Base-by-base conservation (phyloP, 2,888 invertebrate species). In the Peribatodes rhomboidaria region DNA sequence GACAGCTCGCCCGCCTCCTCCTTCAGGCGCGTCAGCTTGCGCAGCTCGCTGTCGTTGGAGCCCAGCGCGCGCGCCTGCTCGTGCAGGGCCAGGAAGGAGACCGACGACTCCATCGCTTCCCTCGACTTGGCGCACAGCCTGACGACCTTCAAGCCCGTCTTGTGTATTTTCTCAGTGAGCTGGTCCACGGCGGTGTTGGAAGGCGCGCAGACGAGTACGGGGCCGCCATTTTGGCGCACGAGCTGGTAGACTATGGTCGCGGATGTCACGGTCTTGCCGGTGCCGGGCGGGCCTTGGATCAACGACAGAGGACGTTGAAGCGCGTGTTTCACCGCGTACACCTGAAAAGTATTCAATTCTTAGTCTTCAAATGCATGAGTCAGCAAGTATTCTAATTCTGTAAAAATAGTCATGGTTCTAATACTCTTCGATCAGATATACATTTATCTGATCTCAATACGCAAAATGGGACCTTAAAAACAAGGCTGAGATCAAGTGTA, bases 161-260 rank as follows among this genome's bases (percentile, higher is more conserved):
- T 95, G 87, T 99, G 99, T 60, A 99, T 99, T 89, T 99, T 99
- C 87, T 99, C 99, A 0, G 99, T 99, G 16, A 99, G 94, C 82
- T 99, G 99, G 88, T 99, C 99, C 0, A 99, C 99, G 22, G 99
- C 99, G 0, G 99, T 99, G 89, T 99, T 99, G 67, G 98, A 99
- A 0, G 99, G 99, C 0, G 99, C 99, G 86, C 99, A 99, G 0
- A 99, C 99, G 1, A 99, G 94, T 0, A 99, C 99, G 0, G 98
- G 98, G 0, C 98, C 98, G 4, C 98, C 98, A 75, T 96, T 98
- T 83, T 99, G 98, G 79, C 98, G 97, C 0, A 98, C 98, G 62
- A 99, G 93, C 84, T 99, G 99, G 86, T 99, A 99, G 2, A 99
- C 99, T 73, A 99, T 98, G 0, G 99, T 99, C 0, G 99, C 99